Evolutionary conservation across 2,113 vertebrate genomes (phyloP).

Genomic region (Pseudorasbora parva): DNA sequence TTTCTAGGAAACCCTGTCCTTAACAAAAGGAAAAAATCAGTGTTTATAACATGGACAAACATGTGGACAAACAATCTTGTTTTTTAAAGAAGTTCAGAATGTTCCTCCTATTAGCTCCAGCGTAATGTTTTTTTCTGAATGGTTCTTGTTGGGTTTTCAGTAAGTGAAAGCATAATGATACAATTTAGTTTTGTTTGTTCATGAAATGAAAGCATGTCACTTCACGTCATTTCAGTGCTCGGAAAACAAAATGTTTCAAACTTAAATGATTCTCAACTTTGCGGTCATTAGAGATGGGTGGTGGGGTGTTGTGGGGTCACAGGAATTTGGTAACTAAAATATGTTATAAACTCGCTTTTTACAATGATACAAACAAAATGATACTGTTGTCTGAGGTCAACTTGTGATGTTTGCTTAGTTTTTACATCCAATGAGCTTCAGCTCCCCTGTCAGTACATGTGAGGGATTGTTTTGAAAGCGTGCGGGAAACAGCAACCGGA

Average conservation of each 20-base stretch:
- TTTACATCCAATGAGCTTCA: too few relatives aligned
- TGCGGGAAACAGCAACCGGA: too few relatives aligned
- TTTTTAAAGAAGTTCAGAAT: constrained; percentile 13
- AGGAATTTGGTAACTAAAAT: neutral
- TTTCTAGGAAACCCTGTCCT: constrained; percentile 16
- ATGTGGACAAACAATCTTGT: constrained; percentile 34
- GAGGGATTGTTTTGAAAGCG: too few relatives aligned
- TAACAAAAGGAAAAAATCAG: neutral
- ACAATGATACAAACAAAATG: too few relatives aligned
- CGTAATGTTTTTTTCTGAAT: constrained; percentile 20
- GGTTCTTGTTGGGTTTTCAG: neutral
- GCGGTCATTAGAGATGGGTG: neutral
- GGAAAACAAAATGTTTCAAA: neutral
- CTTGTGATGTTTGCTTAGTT: too few relatives aligned
- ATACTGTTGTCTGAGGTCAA: too few relatives aligned
- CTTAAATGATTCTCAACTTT: neutral
- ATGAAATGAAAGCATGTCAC: neutral
- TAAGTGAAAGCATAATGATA: neutral
- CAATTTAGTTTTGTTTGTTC: constrained; percentile 4
- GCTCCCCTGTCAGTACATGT: too few relatives aligned
- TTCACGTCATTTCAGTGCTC: neutral
- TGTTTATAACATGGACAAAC: neutral
- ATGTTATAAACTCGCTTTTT: too few relatives aligned
- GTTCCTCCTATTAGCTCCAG: neutral
- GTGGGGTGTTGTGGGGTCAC: neutral